Conservation (phyloP, 2,113 vertebrate species). For the Miniopterus natalensis region DNA sequence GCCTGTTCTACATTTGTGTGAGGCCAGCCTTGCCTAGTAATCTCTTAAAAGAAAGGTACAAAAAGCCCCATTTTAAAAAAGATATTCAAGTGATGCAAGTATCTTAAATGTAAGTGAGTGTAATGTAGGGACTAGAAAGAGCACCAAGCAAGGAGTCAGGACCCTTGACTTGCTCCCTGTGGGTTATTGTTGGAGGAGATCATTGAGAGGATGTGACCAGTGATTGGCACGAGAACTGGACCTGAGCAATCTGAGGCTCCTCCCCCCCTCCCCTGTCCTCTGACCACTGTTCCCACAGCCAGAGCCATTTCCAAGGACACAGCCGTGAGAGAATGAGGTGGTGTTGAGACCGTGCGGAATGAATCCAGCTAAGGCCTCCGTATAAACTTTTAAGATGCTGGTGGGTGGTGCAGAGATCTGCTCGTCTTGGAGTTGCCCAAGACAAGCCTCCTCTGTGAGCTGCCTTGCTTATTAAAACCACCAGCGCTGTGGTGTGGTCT, state of each 20-base stretch:
- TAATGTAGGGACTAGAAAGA: background rate
- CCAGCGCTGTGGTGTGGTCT: background rate
- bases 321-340: background rate
- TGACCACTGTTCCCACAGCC: background rate
- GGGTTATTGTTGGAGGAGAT: background rate
- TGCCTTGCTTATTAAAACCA: background rate
- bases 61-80: background rate
- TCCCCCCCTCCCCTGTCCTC: background rate
- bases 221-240: background rate
- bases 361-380: too few species aligned
- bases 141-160: background rate
- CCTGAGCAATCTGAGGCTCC: accelerated
- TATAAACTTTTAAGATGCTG: background rate
- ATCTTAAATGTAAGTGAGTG: background rate
- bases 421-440: background rate
- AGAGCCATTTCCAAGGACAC: background rate
- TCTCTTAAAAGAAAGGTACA: slow-evolving; percentile 13
- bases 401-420: too few species aligned
- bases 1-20: background rate
- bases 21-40: background rate
- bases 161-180: background rate
- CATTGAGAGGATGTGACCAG: background rate
- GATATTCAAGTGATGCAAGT: background rate
- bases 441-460: background rate
- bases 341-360: background rate